Evolutionary conservation across 2,797 vertebrate species (phyloP).

Genomic region (Austrolebias charrua): DNA sequence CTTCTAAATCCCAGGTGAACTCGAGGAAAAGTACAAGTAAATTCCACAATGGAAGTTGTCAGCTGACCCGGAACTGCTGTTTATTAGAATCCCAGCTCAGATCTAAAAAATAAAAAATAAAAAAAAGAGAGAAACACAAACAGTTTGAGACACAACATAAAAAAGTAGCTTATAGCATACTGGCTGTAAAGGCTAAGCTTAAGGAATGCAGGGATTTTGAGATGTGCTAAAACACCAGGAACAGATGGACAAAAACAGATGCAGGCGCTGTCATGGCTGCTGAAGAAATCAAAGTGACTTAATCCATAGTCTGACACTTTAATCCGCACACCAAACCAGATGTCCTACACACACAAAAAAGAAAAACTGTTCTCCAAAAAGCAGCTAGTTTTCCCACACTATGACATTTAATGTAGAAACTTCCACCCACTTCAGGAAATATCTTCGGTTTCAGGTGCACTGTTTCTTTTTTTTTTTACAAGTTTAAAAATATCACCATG

Average conservation of each 20-base stretch:
- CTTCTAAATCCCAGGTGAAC: slow-evolving; percentile 66
- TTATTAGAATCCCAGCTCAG: slow-evolving; percentile 59
- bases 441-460: slow-evolving; percentile 31
- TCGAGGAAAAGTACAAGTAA: slow-evolving; percentile 65
- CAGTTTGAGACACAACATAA: slow-evolving; percentile 8
- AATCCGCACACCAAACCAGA: slow-evolving; percentile 62
- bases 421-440: slow-evolving; percentile 50
- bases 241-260: slow-evolving; percentile 72
- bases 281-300: slow-evolving; percentile 64
- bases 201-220: slow-evolving; percentile 55
- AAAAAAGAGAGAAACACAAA: slow-evolving; percentile 24
- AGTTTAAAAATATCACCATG: slow-evolving; percentile 47
- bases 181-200: slow-evolving; percentile 13
- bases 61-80: slow-evolving; percentile 47
- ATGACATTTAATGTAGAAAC: slow-evolving; percentile 55
- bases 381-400: slow-evolving; percentile 36
- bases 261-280: slow-evolving; percentile 68
- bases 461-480: slow-evolving; percentile 16
- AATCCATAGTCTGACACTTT: slow-evolving; percentile 68
- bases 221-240: slow-evolving; percentile 65
- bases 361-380: slow-evolving; percentile 25
- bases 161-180: slow-evolving; percentile 8
- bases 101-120: no score
- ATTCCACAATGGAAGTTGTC: slow-evolving; percentile 65
- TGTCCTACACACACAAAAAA: slow-evolving; percentile 45